phyloP scores from a whole-genome alignment of 2,797 vertebrate species.

The Heliangelus exortis region DNA sequence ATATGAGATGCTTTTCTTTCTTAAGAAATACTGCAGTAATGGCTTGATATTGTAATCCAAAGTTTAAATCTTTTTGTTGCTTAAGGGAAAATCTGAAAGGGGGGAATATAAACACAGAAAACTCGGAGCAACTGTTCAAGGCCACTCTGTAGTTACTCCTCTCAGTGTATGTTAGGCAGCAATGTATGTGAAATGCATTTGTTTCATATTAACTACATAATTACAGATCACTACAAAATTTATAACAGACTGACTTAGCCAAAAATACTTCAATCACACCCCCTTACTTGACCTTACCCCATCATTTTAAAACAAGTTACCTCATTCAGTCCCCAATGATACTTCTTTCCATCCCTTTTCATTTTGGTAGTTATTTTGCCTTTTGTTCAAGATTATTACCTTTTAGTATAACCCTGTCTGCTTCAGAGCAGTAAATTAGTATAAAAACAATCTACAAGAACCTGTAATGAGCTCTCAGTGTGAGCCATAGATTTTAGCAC shows the following conservation, averaged over 20 bases:
- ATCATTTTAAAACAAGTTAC: neutral
- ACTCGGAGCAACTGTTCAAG: neutral
- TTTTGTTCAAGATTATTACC: neutral
- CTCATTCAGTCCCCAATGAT: neutral
- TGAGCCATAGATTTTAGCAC: neutral
- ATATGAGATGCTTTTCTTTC: neutral
- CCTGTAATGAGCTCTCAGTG: neutral
- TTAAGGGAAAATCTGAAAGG: neutral
- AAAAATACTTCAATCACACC: neutral
- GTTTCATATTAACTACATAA: neutral
- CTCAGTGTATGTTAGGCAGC: neutral
- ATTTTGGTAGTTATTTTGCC: neutral
- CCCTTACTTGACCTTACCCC: neutral
- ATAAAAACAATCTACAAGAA: neutral
- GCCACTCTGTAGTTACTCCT: neutral
- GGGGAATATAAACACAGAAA: neutral
- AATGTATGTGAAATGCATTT: neutral
- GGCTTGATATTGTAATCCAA: neutral
- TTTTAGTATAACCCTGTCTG: neutral
- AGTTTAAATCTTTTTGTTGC: neutral
- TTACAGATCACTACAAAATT: neutral
- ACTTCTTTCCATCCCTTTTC: neutral
- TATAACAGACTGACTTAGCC: neutral
- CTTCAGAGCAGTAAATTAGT: neutral
- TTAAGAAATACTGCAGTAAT: neutral